A percentile compares a stretch with the other conserved stretches of the same genome.
These are phyloP conservation scores for Actinostola sp. DNA, from an alignment of 92 coral and sea anemone genomes.

Conservation along the genomic window DNA sequence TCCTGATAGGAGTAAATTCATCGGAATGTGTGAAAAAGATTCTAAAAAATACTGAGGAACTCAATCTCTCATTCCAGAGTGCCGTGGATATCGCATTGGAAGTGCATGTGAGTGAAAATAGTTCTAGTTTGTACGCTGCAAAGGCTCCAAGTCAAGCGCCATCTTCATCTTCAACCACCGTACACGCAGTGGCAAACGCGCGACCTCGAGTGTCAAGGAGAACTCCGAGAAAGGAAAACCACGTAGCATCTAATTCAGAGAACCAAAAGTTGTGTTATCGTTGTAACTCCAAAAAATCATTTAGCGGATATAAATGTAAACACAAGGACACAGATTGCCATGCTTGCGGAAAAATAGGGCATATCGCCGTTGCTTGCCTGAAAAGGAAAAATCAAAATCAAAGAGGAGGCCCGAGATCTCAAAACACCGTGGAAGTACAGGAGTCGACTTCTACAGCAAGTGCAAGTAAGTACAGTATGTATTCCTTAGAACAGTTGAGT, in stretches of 20 bases:
- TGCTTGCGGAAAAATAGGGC: conserved; percentile 32
- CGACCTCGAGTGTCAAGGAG: too few species aligned
- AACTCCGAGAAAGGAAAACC: too few species aligned
- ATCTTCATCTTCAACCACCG: not conserved
- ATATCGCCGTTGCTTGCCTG: not conserved
- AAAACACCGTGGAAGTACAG: not conserved
- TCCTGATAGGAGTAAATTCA: not conserved
- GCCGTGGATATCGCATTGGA: conserved; percentile 8
- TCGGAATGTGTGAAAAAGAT: conserved; percentile 12
- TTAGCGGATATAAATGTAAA: conserved; percentile 9
- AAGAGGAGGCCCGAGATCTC: not conserved
- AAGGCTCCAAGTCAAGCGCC: too few species aligned
- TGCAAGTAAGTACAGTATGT: not conserved
- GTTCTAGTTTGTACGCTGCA: conserved; percentile 4
- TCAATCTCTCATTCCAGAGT: not conserved
- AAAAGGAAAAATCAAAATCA: too few species aligned
- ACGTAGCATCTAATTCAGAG: too few species aligned
- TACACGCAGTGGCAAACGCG: too few species aligned
- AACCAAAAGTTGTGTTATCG: conserved; percentile 31
- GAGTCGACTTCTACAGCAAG: not conserved
- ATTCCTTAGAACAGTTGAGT: not conserved
- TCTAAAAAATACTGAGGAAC: conserved; percentile 4
- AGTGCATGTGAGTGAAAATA: conserved; percentile 11
- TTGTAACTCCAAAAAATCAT: conserved; percentile 24
- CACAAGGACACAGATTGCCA: conserved; percentile 12